These are phyloP conservation scores for Sitobion miscanthi DNA, from an alignment of 1,140 invertebrate genomes.

Conservation along the genomic window DNA sequence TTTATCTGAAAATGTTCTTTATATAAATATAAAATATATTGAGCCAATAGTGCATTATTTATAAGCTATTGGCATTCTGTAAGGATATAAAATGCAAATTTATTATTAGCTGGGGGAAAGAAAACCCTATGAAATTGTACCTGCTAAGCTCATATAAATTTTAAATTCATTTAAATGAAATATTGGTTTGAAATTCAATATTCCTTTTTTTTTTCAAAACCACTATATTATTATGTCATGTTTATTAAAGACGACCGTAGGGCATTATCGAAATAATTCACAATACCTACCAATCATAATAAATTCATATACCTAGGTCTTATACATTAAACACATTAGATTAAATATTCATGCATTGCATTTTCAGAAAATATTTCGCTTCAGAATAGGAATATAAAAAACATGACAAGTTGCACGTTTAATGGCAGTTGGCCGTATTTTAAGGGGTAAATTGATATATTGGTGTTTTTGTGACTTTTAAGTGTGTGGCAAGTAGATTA, in stretches of 20 bases:
- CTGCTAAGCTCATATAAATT: not conserved
- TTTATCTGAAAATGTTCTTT: not conserved
- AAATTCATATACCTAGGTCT: not conserved
- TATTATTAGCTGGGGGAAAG: not conserved
- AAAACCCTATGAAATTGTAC: not conserved
- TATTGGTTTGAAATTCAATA: not conserved
- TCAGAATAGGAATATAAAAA: not conserved
- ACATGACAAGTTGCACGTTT: not conserved
- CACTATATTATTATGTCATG: too few species aligned
- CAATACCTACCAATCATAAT: not conserved
- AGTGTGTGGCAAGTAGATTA: not conserved
- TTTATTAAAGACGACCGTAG: not conserved
- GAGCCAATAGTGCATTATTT: not conserved
- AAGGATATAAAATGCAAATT: not conserved
- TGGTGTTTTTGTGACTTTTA: not conserved
- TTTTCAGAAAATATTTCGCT: not conserved
- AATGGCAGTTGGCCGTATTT: not conserved
- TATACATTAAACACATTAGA: not conserved
- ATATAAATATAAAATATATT: not conserved
- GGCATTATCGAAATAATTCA: not conserved
- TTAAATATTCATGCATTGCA: not conserved
- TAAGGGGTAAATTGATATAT: not conserved
- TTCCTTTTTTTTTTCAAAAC: not conserved
- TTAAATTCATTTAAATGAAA: not conserved
- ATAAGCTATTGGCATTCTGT: not conserved